These are phyloP conservation scores for Drosophila infuscata DNA, from an alignment of 2,888 invertebrate species.

Conservation along the genomic window DNA sequence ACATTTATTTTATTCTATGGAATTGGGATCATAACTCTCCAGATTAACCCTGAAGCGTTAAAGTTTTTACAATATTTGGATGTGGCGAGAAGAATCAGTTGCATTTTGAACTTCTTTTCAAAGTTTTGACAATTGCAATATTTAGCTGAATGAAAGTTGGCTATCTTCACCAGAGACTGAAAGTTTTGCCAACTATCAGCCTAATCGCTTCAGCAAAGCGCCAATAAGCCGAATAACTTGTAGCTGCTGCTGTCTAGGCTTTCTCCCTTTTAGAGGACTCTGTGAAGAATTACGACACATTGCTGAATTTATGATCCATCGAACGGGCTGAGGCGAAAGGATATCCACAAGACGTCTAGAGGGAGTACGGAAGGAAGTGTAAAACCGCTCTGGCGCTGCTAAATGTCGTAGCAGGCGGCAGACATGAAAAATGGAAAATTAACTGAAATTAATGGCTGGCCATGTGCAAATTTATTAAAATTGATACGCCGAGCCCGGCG, in stretches of 20 bases:
- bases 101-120: constrained; percentile 51
- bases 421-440: constrained; percentile 79
- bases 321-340: constrained; percentile 48
- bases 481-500: constrained; percentile 65
- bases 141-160: constrained; percentile 60
- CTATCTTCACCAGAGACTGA: constrained; percentile 29
- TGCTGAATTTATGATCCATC: constrained; percentile 76
- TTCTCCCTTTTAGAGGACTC: constrained; percentile 25
- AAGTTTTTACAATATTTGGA: constrained; percentile 29
- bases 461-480: constrained; percentile 78
- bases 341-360: constrained; percentile 23
- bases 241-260: constrained; percentile 41
- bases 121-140: constrained; percentile 71
- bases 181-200: constrained; percentile 75
- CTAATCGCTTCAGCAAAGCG: constrained; percentile 61
- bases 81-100: constrained; percentile 4
- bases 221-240: constrained; percentile 72
- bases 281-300: constrained; percentile 67
- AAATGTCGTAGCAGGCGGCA: constrained; percentile 56
- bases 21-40: background rate
- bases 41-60: constrained; percentile 25
- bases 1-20: background rate
- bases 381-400: constrained; percentile 59
- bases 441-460: constrained; percentile 75
- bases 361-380: constrained; percentile 33